Base-by-base conservation (phyloP, 2,888 invertebrate species). In the Campoplex nolae region DNA sequence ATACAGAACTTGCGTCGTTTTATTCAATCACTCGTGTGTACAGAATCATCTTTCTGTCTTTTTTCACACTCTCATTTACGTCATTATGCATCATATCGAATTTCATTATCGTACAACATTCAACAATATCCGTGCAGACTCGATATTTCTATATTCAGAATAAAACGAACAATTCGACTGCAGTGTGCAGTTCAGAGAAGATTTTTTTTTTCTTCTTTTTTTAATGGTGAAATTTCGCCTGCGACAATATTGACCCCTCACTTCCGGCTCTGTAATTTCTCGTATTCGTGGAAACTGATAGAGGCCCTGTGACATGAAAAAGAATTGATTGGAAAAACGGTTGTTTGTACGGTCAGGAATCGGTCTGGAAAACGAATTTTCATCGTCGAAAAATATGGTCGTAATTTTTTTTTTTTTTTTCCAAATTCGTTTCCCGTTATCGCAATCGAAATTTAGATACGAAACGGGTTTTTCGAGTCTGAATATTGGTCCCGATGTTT, bases 81-180 rank as follows among this genome's bases (percentile, higher is more conserved):
- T 91, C 88, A 90, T 90, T 90, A 90, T 91, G 88, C 90, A 90
- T 90, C 82, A 71, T 51, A 51, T 67, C 45, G 13, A 28, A 54
- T 86, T 42, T 74, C 80, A 74, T 56, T 67, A 1, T 58, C 78
- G 56, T n/a, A 28, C 16, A 48, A 77, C 23, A 58, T 74, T 45
- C 7, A 48, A 35, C 77, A 23, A 2, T 51, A 23, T 48, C 16
- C 45, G 42, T 79, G 42, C 51, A 13, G n/a, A 54, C 23, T 16
- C 32, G 71, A 56, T 73, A 65, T 38, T 73, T 88, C 65, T 42
- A 18, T 45, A 18, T 68, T 6, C 18, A 9, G 13, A 67, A 77
- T 16, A 28, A 8, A 48, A 38, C 35, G 1, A 28, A 67, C 3
- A 42, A 32, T 73, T 56, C n/a, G 23, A 23, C 23, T 13, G 3